Percentiles rank a stretch among this genome's conserved stretches.
Conservation (phyloP, 1,140 invertebrate species). For the Lineus longissimus region DNA sequence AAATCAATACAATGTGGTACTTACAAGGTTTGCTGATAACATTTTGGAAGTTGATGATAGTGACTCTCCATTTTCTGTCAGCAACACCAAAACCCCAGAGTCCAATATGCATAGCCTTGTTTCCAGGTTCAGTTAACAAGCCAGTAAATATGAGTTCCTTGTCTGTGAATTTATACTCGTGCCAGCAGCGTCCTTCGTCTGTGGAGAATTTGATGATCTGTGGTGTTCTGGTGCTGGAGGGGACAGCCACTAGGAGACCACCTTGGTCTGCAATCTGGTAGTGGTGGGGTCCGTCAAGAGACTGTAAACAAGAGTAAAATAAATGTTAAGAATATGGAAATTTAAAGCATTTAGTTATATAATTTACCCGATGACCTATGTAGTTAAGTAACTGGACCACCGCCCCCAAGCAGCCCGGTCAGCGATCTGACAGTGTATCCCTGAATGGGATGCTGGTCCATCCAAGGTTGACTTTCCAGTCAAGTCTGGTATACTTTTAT, state of each 20-base stretch:
- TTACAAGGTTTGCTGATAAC: slow-evolving; percentile 39
- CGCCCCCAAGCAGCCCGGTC: no score
- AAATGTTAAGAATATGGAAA: no score
- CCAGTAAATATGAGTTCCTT: slow-evolving; percentile 84
- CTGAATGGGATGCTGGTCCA: no score
- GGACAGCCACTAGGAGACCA: slow-evolving; percentile 48
- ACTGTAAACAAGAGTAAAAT: slow-evolving; percentile 23
- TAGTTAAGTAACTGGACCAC: no score
- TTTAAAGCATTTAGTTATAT: no score
- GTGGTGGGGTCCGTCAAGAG: slow-evolving; percentile 45
- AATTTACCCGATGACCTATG: not conserved
- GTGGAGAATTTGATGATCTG: slow-evolving; percentile 60
- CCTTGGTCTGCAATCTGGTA: slow-evolving; percentile 52
- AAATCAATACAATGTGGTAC: slow-evolving; percentile 18
- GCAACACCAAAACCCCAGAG: slow-evolving; percentile 64
- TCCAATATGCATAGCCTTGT: slow-evolving; percentile 64
- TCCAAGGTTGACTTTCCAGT: no score
- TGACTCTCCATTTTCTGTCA: slow-evolving; percentile 38
- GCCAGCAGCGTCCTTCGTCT: slow-evolving; percentile 51
- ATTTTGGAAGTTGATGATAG: slow-evolving; percentile 41
- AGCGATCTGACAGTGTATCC: no score
- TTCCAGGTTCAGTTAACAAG: slow-evolving; percentile 57
- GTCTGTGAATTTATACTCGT: slow-evolving; percentile 44
- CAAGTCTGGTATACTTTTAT: no score
- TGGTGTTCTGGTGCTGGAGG: slow-evolving; percentile 71